These are phyloP conservation scores for Aporophyla lueneburgensis DNA, from an alignment of 2,888 invertebrate genomes.

Conservation along the genomic window DNA sequence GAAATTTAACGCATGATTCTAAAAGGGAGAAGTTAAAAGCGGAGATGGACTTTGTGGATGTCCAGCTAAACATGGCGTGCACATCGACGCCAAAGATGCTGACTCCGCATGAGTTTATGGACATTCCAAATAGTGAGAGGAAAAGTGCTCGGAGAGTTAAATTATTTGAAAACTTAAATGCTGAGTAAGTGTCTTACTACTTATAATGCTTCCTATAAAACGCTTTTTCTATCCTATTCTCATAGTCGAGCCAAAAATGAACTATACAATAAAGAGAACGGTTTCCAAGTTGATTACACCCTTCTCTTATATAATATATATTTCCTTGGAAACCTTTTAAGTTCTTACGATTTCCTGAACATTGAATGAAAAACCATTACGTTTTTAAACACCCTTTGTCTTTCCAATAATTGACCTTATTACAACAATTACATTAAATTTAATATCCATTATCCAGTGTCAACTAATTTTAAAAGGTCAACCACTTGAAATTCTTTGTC, in stretches of 20 bases:
- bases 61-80: constrained; percentile 86
- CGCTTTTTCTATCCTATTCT: not conserved
- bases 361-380: not conserved
- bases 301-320: not conserved
- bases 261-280: not conserved
- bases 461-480: constrained; percentile 47
- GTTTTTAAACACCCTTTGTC: constrained; percentile 8
- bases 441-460: constrained; percentile 27
- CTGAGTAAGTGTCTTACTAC: constrained; percentile 80
- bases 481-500: constrained; percentile 34
- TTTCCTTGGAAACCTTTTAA: not conserved
- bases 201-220: not conserved
- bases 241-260: not conserved
- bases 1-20: constrained; percentile 84
- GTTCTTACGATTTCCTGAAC: constrained; percentile 32
- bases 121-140: constrained; percentile 76
- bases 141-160: constrained; percentile 81
- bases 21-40: constrained; percentile 89
- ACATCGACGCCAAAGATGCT: constrained; percentile 89
- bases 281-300: not conserved
- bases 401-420: constrained; percentile 10
- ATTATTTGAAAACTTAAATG: constrained; percentile 84
- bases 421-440: constrained; percentile 36
- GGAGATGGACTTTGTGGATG: constrained; percentile 82
- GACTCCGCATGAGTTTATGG: constrained; percentile 85